Conservation (phyloP, 2,113 vertebrate species). For the Neotoma lepida region DNA sequence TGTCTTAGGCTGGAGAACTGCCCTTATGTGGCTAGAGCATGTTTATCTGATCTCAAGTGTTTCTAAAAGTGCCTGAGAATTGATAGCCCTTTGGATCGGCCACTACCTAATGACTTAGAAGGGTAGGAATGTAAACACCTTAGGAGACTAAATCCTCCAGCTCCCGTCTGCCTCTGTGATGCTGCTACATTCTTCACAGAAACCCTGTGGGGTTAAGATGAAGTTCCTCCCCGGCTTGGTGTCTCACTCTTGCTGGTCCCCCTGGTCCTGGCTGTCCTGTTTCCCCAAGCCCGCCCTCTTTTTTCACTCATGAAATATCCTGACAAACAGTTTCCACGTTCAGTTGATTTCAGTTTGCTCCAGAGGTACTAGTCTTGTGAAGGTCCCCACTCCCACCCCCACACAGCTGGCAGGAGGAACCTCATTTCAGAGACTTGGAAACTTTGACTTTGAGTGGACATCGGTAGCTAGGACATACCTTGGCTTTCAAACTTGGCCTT, state of each 20-base stretch:
- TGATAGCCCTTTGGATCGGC: neutral
- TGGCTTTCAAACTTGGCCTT: neutral
- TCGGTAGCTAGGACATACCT: neutral
- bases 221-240: neutral
- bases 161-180: neutral
- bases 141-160: neutral
- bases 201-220: neutral
- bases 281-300: neutral
- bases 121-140: neutral
- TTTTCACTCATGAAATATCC: neutral
- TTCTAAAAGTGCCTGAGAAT: neutral
- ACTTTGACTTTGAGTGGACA: neutral
- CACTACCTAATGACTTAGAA: neutral
- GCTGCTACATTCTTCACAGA: neutral
- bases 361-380: neutral
- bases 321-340: neutral
- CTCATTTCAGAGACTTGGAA: neutral
- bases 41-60: neutral
- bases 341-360: constrained; percentile 7
- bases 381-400: neutral
- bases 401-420: fast-evolving
- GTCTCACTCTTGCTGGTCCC: neutral
- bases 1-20: neutral
- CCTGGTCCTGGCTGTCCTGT: neutral
- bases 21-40: neutral